A percentile compares a stretch with the other conserved stretches of the same genome.
These are phyloP conservation scores for Callipepla squamata DNA, from an alignment of 2,113 vertebrate species.

Conservation along the genomic window DNA sequence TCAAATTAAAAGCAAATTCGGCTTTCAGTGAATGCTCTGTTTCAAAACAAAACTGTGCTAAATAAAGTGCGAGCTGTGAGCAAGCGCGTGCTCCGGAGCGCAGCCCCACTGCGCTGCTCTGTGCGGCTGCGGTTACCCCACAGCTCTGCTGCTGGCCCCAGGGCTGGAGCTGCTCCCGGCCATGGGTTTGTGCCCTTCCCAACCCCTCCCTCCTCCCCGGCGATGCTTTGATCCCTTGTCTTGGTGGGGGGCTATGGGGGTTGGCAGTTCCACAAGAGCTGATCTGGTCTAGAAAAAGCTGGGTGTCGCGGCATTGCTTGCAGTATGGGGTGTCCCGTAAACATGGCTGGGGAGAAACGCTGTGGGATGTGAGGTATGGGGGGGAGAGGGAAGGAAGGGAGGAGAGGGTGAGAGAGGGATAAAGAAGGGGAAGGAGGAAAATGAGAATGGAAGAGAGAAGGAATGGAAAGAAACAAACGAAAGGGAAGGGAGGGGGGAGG, in stretches of 20 bases:
- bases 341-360: background rate
- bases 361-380: accelerated
- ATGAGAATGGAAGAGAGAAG: background rate
- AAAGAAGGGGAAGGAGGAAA: background rate
- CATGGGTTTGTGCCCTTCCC: background rate
- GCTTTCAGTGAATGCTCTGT: conserved; percentile 13
- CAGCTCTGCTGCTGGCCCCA: background rate
- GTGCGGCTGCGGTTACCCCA: conserved; percentile 29
- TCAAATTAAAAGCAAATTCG: conserved; percentile 29
- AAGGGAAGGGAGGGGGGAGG: too few species aligned
- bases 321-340: background rate
- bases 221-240: background rate
- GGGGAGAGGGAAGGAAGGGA: too few species aligned
- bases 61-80: conserved; percentile 55
- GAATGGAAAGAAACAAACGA: too few species aligned
- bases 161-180: background rate
- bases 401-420: too few species aligned
- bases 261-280: background rate
- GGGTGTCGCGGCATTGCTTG: background rate
- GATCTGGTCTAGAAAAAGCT: accelerated
- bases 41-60: conserved; percentile 65
- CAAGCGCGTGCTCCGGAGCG: conserved; percentile 21
- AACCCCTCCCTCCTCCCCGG: background rate
- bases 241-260: background rate
- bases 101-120: conserved; percentile 32